phyloP scores from a whole-genome alignment of 2,113 vertebrate species.

The Indicator maculatus region DNA sequence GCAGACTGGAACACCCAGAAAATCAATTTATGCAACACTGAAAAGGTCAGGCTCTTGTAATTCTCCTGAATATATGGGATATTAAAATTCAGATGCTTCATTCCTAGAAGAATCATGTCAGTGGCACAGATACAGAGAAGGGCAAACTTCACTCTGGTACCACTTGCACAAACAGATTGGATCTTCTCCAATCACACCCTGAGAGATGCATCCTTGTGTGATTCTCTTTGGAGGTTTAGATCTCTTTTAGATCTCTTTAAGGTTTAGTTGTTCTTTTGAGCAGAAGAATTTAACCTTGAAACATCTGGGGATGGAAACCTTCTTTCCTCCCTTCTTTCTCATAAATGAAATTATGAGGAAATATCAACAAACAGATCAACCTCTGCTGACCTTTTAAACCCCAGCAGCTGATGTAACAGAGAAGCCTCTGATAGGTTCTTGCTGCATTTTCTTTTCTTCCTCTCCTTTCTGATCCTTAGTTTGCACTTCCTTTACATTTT shows the following conservation, averaged over 20 bases:
- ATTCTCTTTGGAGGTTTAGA: not conserved
- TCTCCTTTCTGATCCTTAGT: not conserved
- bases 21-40: slow-evolving; percentile 64
- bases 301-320: not conserved
- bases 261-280: not conserved
- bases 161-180: not conserved
- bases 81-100: not conserved
- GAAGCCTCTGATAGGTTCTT: not conserved
- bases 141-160: not conserved
- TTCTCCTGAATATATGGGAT: not conserved
- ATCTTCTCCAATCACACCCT: not conserved
- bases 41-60: slow-evolving; percentile 66
- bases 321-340: not conserved
- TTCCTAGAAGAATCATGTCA: slow-evolving; percentile 29
- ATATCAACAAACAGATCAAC: not conserved
- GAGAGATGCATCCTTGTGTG: not conserved
- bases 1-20: not conserved
- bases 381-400: not conserved
- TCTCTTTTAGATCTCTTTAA: not conserved
- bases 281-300: not conserved
- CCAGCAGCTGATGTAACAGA: not conserved
- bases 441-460: not conserved
- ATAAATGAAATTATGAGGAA: not conserved
- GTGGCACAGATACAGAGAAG: not conserved
- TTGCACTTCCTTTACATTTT: not conserved